Base-by-base conservation (phyloP, 92 coral and sea anemone genomes). In the Palythoa caribaeorum region DNA sequence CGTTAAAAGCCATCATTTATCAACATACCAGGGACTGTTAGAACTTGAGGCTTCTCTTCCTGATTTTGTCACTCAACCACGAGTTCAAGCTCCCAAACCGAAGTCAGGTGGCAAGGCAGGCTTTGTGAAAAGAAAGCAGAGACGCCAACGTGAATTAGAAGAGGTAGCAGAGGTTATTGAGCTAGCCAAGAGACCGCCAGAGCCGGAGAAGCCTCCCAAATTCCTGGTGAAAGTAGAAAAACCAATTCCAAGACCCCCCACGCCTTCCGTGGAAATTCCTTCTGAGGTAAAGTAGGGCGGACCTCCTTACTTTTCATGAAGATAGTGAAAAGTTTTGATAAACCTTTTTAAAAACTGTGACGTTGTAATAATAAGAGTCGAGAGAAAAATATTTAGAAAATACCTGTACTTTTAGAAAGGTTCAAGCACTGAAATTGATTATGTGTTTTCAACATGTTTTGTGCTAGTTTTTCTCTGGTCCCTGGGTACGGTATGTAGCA, bases 161-260 rank as follows among this genome's bases (percentile, higher is more conserved):
- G 97, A 95, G 76, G 99, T 97, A 16, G 98, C 99, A 6, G 93
- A 95, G 60, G 93, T 73, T 39, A 94, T 97, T 54, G 97, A 97
- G 89, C 68, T 92, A 83, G 93, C 96, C 5, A 97, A 97, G 83
- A 83, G 84, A 51, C 97, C 97, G 0, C 93, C 92, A 1, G 97
- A 91, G 78, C 89, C 90, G 3, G 96, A 94, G 80, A 97, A 92
- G 87, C 98, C 98, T 0, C 90, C 94, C 47, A 92, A 93, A 75
- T 97, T 92, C 76, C 89, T 97, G 69, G 97, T 95, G 86, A 95
- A 97, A 90, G 99, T 97, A 35, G 99, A 97, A 89, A 97, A 95
- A 83, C 99, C 99, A 0, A 87, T 97, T 5, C 99, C 99, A 17
- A 96, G 99, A 19, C 99, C 99, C 6, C 99, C 99, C 14, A 97